Evolutionary conservation across 2,888 invertebrate species (phyloP).

Genomic region (Acleris holmiana): DNA sequence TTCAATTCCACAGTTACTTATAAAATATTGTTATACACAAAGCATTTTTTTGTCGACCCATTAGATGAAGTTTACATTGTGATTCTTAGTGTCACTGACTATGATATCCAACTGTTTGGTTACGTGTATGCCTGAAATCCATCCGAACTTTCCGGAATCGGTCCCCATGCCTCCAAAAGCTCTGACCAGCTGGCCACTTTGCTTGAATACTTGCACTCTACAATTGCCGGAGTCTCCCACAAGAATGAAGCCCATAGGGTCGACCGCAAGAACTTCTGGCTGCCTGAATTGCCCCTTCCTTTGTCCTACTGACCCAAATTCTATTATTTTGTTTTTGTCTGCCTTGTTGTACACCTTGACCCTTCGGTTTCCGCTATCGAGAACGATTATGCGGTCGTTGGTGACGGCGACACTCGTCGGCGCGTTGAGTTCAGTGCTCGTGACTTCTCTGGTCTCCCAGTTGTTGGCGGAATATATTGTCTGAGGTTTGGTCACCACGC

Average conservation of each 20-base stretch:
- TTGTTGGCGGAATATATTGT: slow-evolving; percentile 56
- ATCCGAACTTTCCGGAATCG: slow-evolving; percentile 83
- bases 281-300: slow-evolving; percentile 88
- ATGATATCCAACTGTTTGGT: slow-evolving; percentile 86
- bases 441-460: slow-evolving; percentile 64
- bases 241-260: slow-evolving; percentile 89
- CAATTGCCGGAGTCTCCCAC: slow-evolving; percentile 92
- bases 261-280: slow-evolving; percentile 89
- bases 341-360: slow-evolving; percentile 85
- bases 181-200: slow-evolving; percentile 87
- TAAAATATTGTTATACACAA: slow-evolving; percentile 60
- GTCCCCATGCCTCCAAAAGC: slow-evolving; percentile 85
- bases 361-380: slow-evolving; percentile 89
- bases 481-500: slow-evolving; percentile 72
- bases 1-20: slow-evolving; percentile 46
- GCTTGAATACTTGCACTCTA: slow-evolving; percentile 89
- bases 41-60: slow-evolving; percentile 5
- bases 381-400: slow-evolving; percentile 79
- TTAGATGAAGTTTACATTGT: slow-evolving; percentile 74
- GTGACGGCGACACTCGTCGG: slow-evolving; percentile 89
- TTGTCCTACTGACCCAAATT: slow-evolving; percentile 87
- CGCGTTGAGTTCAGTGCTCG: slow-evolving; percentile 86
- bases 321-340: slow-evolving; percentile 81
- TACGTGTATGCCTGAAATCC: slow-evolving; percentile 88
- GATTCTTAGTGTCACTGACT: slow-evolving; percentile 85